Percentiles rank a stretch among this genome's conserved stretches.
These are phyloP conservation scores for Gorsachius magnificus DNA, from an alignment of 2,797 vertebrate species.

Conservation along the genomic window DNA sequence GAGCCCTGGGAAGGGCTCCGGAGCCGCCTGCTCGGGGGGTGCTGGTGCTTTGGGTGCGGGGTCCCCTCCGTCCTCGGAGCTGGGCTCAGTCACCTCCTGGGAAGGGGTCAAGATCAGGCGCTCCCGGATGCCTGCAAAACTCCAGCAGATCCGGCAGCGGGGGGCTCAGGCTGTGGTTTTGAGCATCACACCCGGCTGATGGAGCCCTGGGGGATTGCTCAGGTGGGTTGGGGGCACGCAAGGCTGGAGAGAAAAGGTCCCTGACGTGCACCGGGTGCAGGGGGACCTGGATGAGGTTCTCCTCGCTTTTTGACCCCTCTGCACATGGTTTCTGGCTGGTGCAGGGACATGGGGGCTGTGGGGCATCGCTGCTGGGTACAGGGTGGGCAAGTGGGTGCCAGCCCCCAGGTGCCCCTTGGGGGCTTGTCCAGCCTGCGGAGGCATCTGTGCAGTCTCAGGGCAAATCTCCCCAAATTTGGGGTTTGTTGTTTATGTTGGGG, in stretches of 20 bases:
- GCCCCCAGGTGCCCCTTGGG: neutral
- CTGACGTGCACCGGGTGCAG: rapidly evolving
- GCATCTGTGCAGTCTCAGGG: rapidly evolving
- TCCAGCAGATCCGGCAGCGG: rapidly evolving
- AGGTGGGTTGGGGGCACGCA: neutral
- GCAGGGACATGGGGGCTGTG: neutral
- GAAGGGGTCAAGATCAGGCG: neutral
- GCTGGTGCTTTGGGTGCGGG: neutral
- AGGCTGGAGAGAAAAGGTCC: neutral
- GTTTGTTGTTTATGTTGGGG: rapidly evolving
- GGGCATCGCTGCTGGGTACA: neutral
- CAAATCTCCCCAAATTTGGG: neutral
- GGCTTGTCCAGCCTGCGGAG: neutral
- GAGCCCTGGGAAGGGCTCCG: neutral
- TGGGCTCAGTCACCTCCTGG: neutral
- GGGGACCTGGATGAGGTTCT: neutral
- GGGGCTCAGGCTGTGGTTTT: rapidly evolving
- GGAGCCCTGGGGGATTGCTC: neutral
- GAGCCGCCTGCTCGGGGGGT: too few species aligned
- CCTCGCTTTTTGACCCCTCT: neutral
- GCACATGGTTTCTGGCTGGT: neutral
- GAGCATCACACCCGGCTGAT: rapidly evolving
- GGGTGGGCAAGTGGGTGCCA: neutral
- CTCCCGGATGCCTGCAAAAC: neutral
- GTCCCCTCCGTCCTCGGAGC: neutral